These are phyloP conservation scores for Harmothoe impar DNA, from an alignment of 2,888 invertebrate genomes.

Conservation along the genomic window DNA sequence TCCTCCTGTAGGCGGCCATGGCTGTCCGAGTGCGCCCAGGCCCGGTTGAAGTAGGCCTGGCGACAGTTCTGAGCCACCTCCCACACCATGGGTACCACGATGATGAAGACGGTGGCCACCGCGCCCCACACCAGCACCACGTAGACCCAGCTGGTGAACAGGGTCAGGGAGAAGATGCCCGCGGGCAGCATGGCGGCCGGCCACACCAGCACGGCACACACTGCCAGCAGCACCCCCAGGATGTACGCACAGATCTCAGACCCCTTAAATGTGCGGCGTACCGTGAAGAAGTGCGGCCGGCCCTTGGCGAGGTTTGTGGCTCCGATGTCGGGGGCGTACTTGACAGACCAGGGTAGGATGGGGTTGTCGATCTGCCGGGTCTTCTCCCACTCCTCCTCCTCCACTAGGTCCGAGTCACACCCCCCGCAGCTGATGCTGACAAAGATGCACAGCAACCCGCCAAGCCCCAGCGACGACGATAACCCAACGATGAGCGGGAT, in stretches of 20 bases:
- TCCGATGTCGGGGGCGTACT: slow-evolving; percentile 69
- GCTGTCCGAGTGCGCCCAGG: slow-evolving; percentile 66
- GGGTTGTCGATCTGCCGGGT: slow-evolving; percentile 70
- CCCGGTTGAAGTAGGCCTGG: slow-evolving; percentile 69
- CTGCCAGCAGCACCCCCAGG: slow-evolving; percentile 70
- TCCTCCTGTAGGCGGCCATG: slow-evolving; percentile 64
- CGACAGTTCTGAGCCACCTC: slow-evolving; percentile 67
- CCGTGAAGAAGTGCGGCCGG: slow-evolving; percentile 70
- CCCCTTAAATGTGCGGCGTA: slow-evolving; percentile 68
- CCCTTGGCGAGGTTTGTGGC: slow-evolving; percentile 64
- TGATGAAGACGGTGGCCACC: slow-evolving; percentile 66
- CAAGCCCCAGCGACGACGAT: slow-evolving; percentile 67
- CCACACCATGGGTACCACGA: slow-evolving; percentile 67
- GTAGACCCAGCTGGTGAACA: slow-evolving; percentile 65
- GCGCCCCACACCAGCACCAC: slow-evolving; percentile 66
- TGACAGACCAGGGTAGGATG: slow-evolving; percentile 70
- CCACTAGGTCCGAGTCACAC: slow-evolving; percentile 66
- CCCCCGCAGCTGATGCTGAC: slow-evolving; percentile 70
- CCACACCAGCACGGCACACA: slow-evolving; percentile 69
- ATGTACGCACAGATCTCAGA: slow-evolving; percentile 71
- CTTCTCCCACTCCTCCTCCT: slow-evolving; percentile 71
- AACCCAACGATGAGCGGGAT: slow-evolving; percentile 66
- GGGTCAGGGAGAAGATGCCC: slow-evolving; percentile 43
- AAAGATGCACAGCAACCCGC: slow-evolving; percentile 68
- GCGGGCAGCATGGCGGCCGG: slow-evolving; percentile 70